These are phyloP conservation scores for Gallinago stenura DNA, from an alignment of 2,797 vertebrate species.

Conservation along the genomic window DNA sequence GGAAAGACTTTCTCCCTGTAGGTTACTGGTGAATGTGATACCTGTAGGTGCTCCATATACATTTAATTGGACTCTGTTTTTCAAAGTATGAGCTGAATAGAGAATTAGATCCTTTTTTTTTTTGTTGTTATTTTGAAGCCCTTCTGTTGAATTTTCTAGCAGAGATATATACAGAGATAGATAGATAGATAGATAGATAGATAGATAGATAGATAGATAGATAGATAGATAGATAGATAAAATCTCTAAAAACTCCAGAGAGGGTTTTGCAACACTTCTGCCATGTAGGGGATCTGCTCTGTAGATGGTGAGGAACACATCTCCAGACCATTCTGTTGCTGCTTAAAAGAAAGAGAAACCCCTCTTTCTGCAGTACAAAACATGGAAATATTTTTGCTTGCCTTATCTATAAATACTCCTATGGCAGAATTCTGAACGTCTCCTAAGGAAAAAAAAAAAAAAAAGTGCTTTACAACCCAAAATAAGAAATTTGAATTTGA, in stretches of 20 bases:
- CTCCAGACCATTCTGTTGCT: neutral
- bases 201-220: no score
- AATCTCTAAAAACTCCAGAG: neutral
- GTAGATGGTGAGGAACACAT: neutral
- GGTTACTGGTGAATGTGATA: neutral
- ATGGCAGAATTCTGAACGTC: neutral
- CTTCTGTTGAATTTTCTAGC: neutral
- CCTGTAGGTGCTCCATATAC: neutral
- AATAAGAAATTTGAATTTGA: neutral
- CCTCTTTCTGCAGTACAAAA: neutral
- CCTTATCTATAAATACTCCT: constrained; percentile 1
- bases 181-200: no score
- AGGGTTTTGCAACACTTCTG: constrained; percentile 1
- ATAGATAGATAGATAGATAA: no score
- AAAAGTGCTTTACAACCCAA: neutral
- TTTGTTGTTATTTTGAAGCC: neutral
- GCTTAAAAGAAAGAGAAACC: neutral
- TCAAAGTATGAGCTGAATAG: neutral
- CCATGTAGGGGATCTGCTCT: neutral
- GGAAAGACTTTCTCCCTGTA: neutral
- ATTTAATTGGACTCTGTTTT: neutral
- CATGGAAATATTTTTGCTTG: neutral
- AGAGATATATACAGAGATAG: neutral
- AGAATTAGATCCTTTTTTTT: neutral
- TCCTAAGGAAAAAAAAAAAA: neutral